A percentile compares a stretch with the other conserved stretches of the same genome.
Conservation (phyloP, 2,888 invertebrate genomes). For the Ditula angustiorana region DNA sequence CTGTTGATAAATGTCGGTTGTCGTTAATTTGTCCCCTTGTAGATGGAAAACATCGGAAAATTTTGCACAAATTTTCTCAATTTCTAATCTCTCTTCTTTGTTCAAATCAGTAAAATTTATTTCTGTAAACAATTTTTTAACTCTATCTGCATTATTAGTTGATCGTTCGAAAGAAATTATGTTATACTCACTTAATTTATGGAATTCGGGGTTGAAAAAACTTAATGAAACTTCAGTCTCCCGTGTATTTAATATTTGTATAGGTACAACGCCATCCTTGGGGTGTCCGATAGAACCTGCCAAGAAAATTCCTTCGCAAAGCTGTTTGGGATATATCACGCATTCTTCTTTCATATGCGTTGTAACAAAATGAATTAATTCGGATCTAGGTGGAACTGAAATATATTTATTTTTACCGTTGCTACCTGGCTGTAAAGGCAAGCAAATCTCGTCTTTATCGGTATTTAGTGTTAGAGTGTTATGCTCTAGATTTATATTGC, state of each 20-base stretch:
- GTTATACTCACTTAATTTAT: neutral
- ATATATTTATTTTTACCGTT: neutral
- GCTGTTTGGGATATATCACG: neutral
- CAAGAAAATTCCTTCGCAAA: neutral
- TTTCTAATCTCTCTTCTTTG: too few species aligned
- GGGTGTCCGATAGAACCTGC: neutral
- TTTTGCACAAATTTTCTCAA: too few species aligned
- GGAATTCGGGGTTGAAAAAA: neutral
- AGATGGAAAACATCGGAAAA: too few species aligned
- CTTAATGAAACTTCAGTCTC: neutral
- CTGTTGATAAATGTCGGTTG: neutral
- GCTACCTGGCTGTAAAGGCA: neutral
- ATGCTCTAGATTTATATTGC: neutral
- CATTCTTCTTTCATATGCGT: neutral
- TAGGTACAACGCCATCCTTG: neutral
- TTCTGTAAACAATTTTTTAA: too few species aligned
- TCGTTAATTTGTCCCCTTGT: neutral
- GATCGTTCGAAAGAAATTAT: neutral
- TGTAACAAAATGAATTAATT: neutral
- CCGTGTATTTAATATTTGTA: conserved; percentile 1
- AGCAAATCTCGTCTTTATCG: neutral
- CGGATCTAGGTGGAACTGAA: neutral
- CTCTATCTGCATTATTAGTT: too few species aligned
- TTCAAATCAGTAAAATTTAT: too few species aligned
- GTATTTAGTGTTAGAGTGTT: neutral